Conservation (phyloP, 2,888 invertebrate genomes). For the Lasioglossum marginatum region DNA sequence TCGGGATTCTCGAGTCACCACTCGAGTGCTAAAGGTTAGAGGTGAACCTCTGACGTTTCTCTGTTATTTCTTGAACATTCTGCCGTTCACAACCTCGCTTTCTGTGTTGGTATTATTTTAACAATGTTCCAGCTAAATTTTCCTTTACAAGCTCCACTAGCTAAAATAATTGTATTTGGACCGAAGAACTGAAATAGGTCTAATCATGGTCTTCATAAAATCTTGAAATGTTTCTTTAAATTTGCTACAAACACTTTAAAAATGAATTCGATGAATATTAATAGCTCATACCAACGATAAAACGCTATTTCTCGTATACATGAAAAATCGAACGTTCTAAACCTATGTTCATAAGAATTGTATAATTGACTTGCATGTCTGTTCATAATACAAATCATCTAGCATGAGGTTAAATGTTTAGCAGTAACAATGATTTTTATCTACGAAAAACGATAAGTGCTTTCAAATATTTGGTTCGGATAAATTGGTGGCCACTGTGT, state of each 20-base stretch:
- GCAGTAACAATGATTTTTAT: neutral
- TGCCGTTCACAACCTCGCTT: neutral
- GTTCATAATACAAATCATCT: too few species aligned
- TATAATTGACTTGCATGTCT: neutral
- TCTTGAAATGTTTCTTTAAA: too few species aligned
- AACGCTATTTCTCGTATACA: neutral
- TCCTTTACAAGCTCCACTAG: too few species aligned
- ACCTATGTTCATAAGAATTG: neutral
- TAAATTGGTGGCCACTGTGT: neutral
- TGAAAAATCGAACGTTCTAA: neutral
- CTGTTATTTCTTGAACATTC: neutral
- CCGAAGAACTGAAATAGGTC: too few species aligned
- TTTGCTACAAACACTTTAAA: neutral
- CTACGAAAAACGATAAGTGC: neutral
- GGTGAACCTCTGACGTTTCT: neutral
- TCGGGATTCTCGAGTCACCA: too few species aligned
- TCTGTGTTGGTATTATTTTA: too few species aligned
- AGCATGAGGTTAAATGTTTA: neutral
- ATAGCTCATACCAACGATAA: too few species aligned
- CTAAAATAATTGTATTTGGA: too few species aligned
- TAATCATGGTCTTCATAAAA: neutral
- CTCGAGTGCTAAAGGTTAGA: too few species aligned
- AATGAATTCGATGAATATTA: too few species aligned
- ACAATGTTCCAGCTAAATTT: neutral
- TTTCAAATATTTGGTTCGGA: neutral